Evolutionary conservation across 2,888 invertebrate species (phyloP).

Genomic region (Exocentrus adspersus): DNA sequence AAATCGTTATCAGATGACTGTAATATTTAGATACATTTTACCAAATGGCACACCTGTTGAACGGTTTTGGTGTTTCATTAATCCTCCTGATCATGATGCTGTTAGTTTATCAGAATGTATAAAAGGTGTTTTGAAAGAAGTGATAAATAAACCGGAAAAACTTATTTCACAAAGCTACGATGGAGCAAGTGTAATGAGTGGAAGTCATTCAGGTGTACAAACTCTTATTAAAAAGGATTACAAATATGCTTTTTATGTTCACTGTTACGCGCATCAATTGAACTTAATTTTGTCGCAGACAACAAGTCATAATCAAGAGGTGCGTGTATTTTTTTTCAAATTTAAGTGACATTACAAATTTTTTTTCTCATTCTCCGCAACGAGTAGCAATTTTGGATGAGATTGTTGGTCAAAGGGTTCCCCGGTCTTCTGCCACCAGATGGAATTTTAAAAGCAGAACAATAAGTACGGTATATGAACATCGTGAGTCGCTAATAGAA

Average conservation of each 20-base stretch:
- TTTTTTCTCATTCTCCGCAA: conserved; percentile 28
- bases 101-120: conserved; percentile 20
- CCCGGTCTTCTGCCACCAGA: conserved; percentile 20
- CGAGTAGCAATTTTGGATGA: conserved; percentile 13
- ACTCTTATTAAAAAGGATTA: conserved; percentile 7
- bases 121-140: conserved; percentile 13
- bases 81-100: conserved; percentile 20
- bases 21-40: conserved; percentile 21
- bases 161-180: conserved; percentile 23
- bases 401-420: conserved; percentile 7
- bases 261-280: conserved; percentile 5
- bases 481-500: conserved; percentile 40
- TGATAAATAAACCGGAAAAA: conserved; percentile 15
- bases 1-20: conserved; percentile 18
- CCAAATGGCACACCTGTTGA: conserved; percentile 22
- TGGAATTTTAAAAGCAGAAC: conserved; percentile 10
- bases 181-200: conserved; percentile 2
- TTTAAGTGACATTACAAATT: conserved; percentile 26
- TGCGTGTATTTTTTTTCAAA: conserved; percentile 13
- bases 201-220: conserved; percentile 1
- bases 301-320: conserved; percentile 8
- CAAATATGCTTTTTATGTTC: conserved; percentile 4
- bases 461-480: conserved; percentile 29
- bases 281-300: background rate
- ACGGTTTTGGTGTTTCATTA: conserved; percentile 17